Conservation (phyloP, 1,140 invertebrate genomes). For the Drosophila sechellia region DNA sequence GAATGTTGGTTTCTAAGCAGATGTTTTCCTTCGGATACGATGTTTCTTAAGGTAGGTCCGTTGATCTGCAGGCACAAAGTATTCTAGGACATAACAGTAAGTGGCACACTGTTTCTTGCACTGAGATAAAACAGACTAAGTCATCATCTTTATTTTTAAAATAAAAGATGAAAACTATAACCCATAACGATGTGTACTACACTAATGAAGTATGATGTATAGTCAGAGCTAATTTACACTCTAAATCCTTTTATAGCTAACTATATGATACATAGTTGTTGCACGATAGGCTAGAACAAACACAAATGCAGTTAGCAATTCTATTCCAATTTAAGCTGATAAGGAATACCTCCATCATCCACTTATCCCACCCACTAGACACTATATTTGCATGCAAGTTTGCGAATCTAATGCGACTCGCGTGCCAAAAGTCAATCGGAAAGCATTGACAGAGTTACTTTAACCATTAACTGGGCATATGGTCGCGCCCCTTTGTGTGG, state of each 20-base stretch:
- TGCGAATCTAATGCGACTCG: constrained; percentile 41
- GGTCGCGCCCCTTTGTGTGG: constrained; percentile 28
- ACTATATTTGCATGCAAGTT: constrained; percentile 52
- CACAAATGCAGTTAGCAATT: too few relatives aligned
- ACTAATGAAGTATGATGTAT: too few relatives aligned
- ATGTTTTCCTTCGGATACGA: neutral
- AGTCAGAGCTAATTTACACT: too few relatives aligned
- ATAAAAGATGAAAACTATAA: too few relatives aligned
- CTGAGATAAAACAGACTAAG: too few relatives aligned
- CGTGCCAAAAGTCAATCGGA: constrained; percentile 46
- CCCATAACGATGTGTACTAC: too few relatives aligned
- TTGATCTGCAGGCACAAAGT: neutral
- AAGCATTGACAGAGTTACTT: constrained; percentile 3
- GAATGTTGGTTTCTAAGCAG: constrained; percentile 9
- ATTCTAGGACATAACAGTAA: neutral
- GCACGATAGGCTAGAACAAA: too few relatives aligned
- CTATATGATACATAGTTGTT: too few relatives aligned
- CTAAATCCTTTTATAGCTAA: too few relatives aligned
- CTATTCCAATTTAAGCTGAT: too few relatives aligned
- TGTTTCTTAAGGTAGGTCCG: neutral
- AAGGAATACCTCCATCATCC: too few relatives aligned
- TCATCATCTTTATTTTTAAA: too few relatives aligned
- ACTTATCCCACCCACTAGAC: neutral
- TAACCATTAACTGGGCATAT: constrained; percentile 16
- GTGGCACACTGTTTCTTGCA: neutral